Percentiles rank a stretch among this genome's conserved stretches.
Evolutionary conservation across 2,113 vertebrate species (phyloP).

Genomic region (Daboia siamensis): DNA sequence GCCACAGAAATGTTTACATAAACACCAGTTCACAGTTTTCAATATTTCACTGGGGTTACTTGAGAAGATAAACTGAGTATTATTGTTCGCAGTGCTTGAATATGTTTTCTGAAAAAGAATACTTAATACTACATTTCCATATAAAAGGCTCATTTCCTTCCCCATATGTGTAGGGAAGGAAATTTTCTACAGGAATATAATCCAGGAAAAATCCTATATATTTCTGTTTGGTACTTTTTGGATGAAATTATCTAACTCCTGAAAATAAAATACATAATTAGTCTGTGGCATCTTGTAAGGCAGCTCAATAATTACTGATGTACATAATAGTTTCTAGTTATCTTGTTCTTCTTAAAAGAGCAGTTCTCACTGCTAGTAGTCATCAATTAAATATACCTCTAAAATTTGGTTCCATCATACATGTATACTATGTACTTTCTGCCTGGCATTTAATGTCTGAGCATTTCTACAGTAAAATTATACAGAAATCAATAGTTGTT

Average conservation of each 20-base stretch:
- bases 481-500: not conserved
- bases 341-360: not conserved
- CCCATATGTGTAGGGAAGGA: not conserved
- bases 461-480: not conserved
- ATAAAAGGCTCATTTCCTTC: not conserved
- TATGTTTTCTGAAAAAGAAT: not conserved
- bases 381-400: not conserved
- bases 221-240: not conserved
- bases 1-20: not conserved
- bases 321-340: not conserved
- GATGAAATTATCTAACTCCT: not conserved
- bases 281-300: not conserved
- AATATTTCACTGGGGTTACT: not conserved
- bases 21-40: not conserved
- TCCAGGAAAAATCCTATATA: not conserved
- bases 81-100: not conserved
- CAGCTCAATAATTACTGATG: not conserved
- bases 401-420: not conserved
- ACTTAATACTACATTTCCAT: not conserved
- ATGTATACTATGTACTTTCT: not conserved
- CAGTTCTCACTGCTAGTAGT: not conserved
- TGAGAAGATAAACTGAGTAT: not conserved
- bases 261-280: not conserved
- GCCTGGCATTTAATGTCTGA: not conserved
- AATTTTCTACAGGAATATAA: not conserved